phyloP scores from a whole-genome alignment of 2,888 invertebrate genomes.

The Agrochola litura region DNA sequence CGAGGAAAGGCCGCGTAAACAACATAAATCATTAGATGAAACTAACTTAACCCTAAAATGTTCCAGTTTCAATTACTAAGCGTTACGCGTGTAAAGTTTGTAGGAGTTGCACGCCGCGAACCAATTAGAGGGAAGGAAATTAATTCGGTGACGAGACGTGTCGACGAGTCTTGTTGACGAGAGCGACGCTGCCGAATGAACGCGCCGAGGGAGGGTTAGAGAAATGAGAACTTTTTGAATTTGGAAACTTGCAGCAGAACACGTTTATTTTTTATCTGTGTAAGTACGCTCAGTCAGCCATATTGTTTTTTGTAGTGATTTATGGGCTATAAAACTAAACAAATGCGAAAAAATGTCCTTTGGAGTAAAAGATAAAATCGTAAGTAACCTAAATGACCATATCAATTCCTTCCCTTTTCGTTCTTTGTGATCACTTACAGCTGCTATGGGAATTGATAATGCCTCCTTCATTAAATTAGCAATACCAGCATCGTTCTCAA shows the following conservation, averaged over 20 bases:
- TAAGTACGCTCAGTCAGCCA: neutral
- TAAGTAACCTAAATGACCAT: neutral
- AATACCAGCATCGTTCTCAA: slow-evolving; percentile 9
- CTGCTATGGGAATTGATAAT: slow-evolving; percentile 1
- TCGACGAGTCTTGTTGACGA: slow-evolving; percentile 47
- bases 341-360: neutral
- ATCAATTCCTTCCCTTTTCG: neutral
- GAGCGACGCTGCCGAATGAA: slow-evolving; percentile 11
- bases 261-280: neutral
- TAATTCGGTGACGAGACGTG: slow-evolving; percentile 73
- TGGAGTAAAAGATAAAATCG: neutral
- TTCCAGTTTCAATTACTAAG: slow-evolving; percentile 64
- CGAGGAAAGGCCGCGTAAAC: slow-evolving; percentile 28
- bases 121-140: slow-evolving; percentile 73
- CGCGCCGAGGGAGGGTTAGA: neutral
- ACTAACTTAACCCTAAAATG: slow-evolving; percentile 61
- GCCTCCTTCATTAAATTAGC: neutral
- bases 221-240: slow-evolving; percentile 37
- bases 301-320: slow-evolving; percentile 14
- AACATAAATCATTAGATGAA: slow-evolving; percentile 59
- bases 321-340: neutral
- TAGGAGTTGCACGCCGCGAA: slow-evolving; percentile 71
- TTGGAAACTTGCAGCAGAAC: slow-evolving; percentile 15
- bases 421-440: neutral
- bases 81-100: slow-evolving; percentile 64